Base-by-base conservation (phyloP, 2,113 vertebrate genomes). In the Eupsittula cactorum region DNA sequence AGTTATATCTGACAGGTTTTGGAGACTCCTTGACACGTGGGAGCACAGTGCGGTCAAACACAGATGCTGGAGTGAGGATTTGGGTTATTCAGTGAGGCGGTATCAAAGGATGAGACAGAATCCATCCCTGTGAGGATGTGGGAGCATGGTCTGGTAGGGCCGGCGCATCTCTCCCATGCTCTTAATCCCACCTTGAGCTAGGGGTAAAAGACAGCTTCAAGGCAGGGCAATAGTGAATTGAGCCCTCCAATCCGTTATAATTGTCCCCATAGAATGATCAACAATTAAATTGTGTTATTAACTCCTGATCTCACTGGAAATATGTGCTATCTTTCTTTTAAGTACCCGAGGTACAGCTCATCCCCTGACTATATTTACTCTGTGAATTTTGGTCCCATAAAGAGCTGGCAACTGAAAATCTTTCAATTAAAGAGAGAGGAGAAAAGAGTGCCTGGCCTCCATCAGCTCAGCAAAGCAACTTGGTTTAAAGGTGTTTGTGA, bases 241-340 rank as follows among this genome's bases (percentile, higher is more conserved):
- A 55, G 69, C 42, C 49, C 60, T 64, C 35, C 27, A 50, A 65
- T 59, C 78, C 47, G 52, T 92, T 93, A 62, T 86, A 94, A 94
- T 94, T 88, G 79, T 96, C 91, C 94, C 86, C 63, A 59, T 91
- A 89, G 92, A 91, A 71, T 1, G 4, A 94, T 92, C 83, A 90
- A 96, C 88, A 93, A 89, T 96, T 96, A 95, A 96, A 95, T 93
- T 94, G 86, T 63, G 28, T 92, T 96, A 93, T 95, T 96, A 97
- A 93, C 92, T 96, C 80, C 59, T 41, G 81, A 67, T 95, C 91
- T 93, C 62, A 53, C 90, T 88, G 92, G 92, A 96, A 95, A 94
- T 94, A 78, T 1, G 10, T 27, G 57, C 47, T 92, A 31, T 81
- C 90, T 89, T 82, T 82, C 86, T 92, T 87, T 68, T 55, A 94